These are phyloP conservation scores for Andrena chrysosceles DNA, from an alignment of 2,888 invertebrate genomes.

Conservation along the genomic window DNA sequence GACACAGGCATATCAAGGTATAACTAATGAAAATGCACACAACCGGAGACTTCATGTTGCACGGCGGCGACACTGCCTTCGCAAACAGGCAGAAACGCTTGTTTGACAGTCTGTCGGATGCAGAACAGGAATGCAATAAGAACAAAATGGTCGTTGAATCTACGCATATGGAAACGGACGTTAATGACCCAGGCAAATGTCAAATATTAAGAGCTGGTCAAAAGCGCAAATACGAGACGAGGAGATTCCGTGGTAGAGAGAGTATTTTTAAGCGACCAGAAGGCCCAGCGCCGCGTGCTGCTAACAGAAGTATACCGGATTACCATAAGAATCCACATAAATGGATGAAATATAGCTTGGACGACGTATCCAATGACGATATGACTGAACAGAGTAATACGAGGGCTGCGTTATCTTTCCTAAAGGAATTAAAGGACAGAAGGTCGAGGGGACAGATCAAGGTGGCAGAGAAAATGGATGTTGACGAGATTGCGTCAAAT, in stretches of 20 bases:
- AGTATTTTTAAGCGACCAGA: constrained; percentile 93
- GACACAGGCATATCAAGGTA: neutral
- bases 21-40: constrained; percentile 55
- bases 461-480: constrained; percentile 72
- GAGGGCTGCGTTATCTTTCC: constrained; percentile 91
- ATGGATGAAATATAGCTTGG: constrained; percentile 93
- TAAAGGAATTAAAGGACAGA: constrained; percentile 89
- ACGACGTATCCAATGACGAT: constrained; percentile 91
- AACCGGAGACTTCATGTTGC: constrained; percentile 64
- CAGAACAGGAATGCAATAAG: constrained; percentile 86
- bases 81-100: constrained; percentile 89
- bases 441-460: constrained; percentile 72
- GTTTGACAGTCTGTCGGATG: constrained; percentile 89
- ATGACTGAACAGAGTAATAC: constrained; percentile 93
- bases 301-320: constrained; percentile 84
- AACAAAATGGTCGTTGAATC: constrained; percentile 22
- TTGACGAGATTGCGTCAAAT: constrained; percentile 46
- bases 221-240: constrained; percentile 86
- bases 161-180: neutral
- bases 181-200: constrained; percentile 61
- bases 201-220: constrained; percentile 79
- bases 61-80: constrained; percentile 83
- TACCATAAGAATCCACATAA: constrained; percentile 91
- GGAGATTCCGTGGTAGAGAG: constrained; percentile 89
- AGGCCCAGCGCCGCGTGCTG: constrained; percentile 86